Conservation (phyloP, 2,888 invertebrate genomes). For the Anorthoa munda region DNA sequence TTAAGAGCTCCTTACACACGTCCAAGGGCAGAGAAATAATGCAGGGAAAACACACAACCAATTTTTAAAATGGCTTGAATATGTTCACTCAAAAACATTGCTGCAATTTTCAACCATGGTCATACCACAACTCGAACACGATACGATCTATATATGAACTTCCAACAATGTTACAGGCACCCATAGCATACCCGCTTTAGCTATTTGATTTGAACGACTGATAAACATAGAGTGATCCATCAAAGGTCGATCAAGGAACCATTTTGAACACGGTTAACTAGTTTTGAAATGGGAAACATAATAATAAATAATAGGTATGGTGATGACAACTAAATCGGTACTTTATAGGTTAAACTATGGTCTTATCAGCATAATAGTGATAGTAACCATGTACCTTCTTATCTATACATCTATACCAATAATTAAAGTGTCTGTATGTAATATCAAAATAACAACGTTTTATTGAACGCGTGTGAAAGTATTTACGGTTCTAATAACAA, state of each 20-base stretch:
- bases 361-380: not conserved
- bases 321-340: not conserved
- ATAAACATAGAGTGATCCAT: constrained; percentile 44
- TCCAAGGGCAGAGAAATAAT: not conserved
- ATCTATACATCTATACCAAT: too few species aligned
- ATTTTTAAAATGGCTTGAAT: not conserved
- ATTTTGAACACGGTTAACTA: constrained; percentile 19
- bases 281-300: constrained; percentile 16
- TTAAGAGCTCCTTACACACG: not conserved
- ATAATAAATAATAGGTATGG: constrained; percentile 1
- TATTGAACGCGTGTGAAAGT: too few species aligned
- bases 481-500: too few species aligned
- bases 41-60: not conserved
- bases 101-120: not conserved
- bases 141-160: not conserved
- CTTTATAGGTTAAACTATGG: not conserved
- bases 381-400: too few species aligned
- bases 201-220: constrained; percentile 38
- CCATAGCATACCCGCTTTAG: not conserved
- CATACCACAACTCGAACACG: too few species aligned
- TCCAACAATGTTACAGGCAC: not conserved
- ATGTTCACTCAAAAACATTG: not conserved
- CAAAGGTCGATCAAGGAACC: constrained; percentile 39
- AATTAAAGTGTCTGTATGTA: too few species aligned
- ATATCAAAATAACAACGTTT: too few species aligned